phyloP scores from a whole-genome alignment of 2,888 invertebrate genomes.

The Saturnia pavonia region DNA sequence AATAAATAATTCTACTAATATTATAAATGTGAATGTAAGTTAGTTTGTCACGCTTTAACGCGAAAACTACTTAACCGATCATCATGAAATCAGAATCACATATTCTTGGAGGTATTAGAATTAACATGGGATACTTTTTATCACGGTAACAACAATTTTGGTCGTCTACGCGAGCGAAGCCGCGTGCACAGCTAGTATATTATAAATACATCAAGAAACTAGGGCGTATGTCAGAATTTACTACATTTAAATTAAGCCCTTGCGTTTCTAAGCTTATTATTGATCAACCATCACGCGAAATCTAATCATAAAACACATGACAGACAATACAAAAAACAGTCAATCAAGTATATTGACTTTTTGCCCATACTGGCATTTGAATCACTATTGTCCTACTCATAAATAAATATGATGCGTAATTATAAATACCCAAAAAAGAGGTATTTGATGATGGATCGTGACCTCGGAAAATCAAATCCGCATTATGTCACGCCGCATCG shows the following conservation, averaged over 20 bases:
- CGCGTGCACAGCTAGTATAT: not conserved
- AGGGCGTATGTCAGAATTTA: not conserved
- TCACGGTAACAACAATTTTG: no score
- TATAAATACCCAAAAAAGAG: slow-evolving; percentile 22
- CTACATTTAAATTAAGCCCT: not conserved
- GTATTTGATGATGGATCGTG: slow-evolving; percentile 27
- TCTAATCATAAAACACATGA: not conserved
- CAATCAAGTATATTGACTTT: not conserved
- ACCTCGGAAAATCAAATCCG: slow-evolving; percentile 29
- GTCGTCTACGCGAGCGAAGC: no score
- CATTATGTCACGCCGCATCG: slow-evolving; percentile 24
- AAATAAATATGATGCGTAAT: slow-evolving; percentile 15
- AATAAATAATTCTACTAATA: no score
- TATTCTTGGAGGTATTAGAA: no score
- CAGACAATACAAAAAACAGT: not conserved
- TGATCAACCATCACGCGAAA: not conserved
- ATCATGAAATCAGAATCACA: no score
- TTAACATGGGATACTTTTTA: no score
- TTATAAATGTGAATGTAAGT: no score
- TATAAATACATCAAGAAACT: not conserved
- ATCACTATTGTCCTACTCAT: slow-evolving; percentile 5
- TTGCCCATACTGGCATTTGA: not conserved
- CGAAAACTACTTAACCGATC: no score
- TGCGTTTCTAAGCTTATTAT: not conserved
- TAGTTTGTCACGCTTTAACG: no score